These are phyloP conservation scores for Alviniconcha strummeri DNA, from an alignment of 2,888 invertebrate genomes.

Conservation along the genomic window DNA sequence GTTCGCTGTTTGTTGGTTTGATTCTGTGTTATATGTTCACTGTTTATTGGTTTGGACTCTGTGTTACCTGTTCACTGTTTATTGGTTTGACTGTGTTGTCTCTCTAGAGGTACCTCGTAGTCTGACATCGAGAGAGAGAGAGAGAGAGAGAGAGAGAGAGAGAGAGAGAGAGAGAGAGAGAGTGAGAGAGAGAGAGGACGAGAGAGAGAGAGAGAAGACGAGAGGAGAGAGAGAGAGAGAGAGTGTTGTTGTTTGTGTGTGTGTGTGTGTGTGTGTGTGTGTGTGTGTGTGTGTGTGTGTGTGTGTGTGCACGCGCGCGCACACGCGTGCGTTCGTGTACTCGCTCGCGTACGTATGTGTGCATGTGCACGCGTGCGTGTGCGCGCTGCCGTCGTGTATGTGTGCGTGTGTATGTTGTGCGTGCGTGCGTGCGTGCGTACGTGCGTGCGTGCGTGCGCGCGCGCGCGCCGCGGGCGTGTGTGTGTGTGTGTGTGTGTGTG, in stretches of 20 bases:
- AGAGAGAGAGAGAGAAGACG: background rate
- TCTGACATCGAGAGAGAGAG: background rate
- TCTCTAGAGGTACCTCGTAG: background rate
- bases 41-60: background rate
- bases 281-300: background rate
- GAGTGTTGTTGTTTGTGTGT: background rate
- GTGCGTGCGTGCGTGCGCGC: background rate
- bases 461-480: background rate
- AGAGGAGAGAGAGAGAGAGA: conserved; percentile 8
- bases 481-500: conserved; percentile 13
- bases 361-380: background rate
- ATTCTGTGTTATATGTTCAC: background rate
- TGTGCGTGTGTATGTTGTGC: background rate
- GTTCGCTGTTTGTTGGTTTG: no score
- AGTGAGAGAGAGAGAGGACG: background rate
- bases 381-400: background rate
- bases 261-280: background rate
- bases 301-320: background rate
- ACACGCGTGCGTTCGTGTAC: background rate
- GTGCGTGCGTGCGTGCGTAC: background rate
- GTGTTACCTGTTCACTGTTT: no score
- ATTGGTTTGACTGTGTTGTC: no score
- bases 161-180: background rate
- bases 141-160: background rate
- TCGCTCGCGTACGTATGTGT: background rate